Conservation (phyloP, 2,113 vertebrate species). For the Xyrauchen texanus region DNA sequence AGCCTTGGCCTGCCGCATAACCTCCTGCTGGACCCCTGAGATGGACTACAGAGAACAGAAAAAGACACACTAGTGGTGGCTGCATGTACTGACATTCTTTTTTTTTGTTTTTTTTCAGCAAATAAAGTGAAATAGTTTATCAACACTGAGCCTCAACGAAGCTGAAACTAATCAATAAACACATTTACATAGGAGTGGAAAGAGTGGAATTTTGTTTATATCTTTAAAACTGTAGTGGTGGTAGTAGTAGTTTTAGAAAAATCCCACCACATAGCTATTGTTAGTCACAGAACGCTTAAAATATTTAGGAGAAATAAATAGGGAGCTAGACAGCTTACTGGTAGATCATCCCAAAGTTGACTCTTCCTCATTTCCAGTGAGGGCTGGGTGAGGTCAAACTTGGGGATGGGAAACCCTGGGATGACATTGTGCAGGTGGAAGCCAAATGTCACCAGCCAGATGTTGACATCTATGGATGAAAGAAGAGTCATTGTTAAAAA, state of each 20-base stretch:
- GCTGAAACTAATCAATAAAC: no score
- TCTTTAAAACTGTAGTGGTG: not conserved
- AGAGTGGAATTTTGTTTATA: not conserved
- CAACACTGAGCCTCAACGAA: no score
- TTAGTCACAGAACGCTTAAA: not conserved
- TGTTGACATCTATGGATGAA: constrained; percentile 87
- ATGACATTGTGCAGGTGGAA: constrained; percentile 98
- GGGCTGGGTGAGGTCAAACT: constrained; percentile 91
- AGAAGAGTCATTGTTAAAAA: constrained; percentile 42
- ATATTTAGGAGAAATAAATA: not conserved
- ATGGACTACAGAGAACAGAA: constrained; percentile 79
- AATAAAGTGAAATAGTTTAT: no score
- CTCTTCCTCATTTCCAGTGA: constrained; percentile 96
- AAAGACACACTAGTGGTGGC: not conserved
- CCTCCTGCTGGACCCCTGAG: constrained; percentile 94
- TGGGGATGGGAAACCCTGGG: constrained; percentile 94
- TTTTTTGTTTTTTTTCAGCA: no score
- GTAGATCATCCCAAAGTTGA: constrained; percentile 96
- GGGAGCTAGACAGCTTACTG: constrained; percentile 74
- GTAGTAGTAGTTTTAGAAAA: not conserved
- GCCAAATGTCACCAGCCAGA: constrained; percentile 97
- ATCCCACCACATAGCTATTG: not conserved
- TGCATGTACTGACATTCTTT: no score
- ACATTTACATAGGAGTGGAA: no score
- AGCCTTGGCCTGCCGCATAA: constrained; percentile 86